phyloP scores from a whole-genome alignment of 2,113 vertebrate genomes.

The Andinoacara biseriatus region DNA sequence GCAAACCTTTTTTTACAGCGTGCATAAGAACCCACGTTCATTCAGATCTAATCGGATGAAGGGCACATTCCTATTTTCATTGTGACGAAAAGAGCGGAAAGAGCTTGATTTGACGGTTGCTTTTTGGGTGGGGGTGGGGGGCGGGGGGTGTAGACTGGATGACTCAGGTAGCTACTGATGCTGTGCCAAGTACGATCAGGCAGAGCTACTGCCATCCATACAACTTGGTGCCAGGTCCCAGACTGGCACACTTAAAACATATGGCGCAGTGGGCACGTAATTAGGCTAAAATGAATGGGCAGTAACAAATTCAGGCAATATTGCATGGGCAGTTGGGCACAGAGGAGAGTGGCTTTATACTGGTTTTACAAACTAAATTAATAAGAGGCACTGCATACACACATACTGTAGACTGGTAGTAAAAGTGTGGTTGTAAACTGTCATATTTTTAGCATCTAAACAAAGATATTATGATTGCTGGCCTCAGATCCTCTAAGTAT shows the following conservation, averaged over 20 bases:
- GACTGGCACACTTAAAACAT: constrained; percentile 56
- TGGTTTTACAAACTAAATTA: constrained; percentile 28
- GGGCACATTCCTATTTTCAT: constrained; percentile 39
- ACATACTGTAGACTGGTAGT: neutral
- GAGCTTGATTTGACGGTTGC: constrained; percentile 56
- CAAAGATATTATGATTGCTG: neutral
- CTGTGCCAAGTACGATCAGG: constrained; percentile 71
- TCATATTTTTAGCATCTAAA: neutral
- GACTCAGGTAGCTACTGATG: constrained; percentile 76
- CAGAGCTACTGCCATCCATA: constrained; percentile 49
- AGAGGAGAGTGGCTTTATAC: constrained; percentile 36
- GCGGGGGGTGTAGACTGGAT: constrained; percentile 69
- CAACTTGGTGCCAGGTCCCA: constrained; percentile 50
- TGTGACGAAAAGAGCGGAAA: constrained; percentile 45
- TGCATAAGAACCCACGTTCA: constrained; percentile 11
- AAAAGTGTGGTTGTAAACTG: neutral
- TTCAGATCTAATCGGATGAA: constrained; percentile 37
- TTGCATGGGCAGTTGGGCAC: constrained; percentile 70
- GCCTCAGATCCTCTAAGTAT: neutral
- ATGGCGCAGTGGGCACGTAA: constrained; percentile 44
- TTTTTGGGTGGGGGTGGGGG: constrained; percentile 45
- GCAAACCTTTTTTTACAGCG: neutral
- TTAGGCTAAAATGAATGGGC: constrained; percentile 54
- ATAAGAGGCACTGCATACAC: neutral
- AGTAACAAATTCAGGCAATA: constrained; percentile 43